Percentiles rank a stretch among this genome's conserved stretches.
These are phyloP conservation scores for Lasioglossum villosulum DNA, from an alignment of 2,888 invertebrate genomes.

Conservation along the genomic window DNA sequence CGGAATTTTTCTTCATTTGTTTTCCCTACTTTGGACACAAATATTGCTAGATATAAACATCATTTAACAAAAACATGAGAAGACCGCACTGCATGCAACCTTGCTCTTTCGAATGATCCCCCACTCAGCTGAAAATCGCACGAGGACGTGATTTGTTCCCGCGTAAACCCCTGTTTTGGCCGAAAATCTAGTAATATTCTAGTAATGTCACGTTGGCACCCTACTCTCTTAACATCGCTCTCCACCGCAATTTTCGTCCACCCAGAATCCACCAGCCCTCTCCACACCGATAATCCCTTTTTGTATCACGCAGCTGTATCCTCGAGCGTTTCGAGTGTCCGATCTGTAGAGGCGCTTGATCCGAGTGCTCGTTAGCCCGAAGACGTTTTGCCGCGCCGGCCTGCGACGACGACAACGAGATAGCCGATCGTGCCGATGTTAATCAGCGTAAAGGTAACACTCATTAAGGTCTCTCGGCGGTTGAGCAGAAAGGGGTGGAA, in stretches of 20 bases:
- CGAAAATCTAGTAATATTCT: no score
- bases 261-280: neutral
- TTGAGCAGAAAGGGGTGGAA: neutral
- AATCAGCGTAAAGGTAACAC: slow-evolving; percentile 27
- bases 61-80: no score
- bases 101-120: no score
- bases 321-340: slow-evolving; percentile 1
- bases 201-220: no score
- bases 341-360: neutral
- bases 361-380: slow-evolving; percentile 39
- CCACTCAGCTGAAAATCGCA: no score
- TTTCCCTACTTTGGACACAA: no score
- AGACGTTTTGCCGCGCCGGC: neutral
- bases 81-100: no score
- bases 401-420: neutral
- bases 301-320: neutral
- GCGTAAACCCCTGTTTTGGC: no score
- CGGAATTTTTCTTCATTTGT: no score
- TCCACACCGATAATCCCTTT: neutral
- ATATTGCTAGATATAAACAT: no score
- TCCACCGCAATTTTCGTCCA: neutral
- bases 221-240: neutral
- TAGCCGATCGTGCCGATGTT: slow-evolving; percentile 43
- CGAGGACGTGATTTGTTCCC: no score
- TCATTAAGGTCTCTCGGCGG: slow-evolving; percentile 43